These are phyloP conservation scores for Calonectris borealis DNA, from an alignment of 2,113 vertebrate species.

Conservation along the genomic window DNA sequence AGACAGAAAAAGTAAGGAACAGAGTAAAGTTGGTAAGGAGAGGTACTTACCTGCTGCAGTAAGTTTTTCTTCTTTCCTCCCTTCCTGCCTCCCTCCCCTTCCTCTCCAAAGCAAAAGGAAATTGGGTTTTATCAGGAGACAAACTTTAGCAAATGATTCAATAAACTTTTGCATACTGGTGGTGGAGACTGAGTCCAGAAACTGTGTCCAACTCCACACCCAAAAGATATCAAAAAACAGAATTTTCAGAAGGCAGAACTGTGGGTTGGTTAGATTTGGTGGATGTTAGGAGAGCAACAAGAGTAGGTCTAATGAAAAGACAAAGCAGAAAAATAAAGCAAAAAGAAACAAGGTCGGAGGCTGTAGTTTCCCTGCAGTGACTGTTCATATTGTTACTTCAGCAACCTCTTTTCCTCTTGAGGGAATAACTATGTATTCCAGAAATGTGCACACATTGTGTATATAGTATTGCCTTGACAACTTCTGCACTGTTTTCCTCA, in stretches of 20 bases:
- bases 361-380: background rate
- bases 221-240: background rate
- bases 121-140: background rate
- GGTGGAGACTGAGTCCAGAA: background rate
- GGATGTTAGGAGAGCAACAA: background rate
- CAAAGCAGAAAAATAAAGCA: background rate
- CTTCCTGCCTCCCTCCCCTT: background rate
- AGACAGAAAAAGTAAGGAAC: background rate
- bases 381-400: background rate
- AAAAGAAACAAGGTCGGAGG: background rate
- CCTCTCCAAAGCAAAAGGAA: background rate
- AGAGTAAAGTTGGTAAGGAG: background rate
- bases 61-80: background rate
- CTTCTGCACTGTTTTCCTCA: background rate
- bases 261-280: background rate
- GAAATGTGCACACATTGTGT: background rate
- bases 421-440: conserved; percentile 17
- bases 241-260: background rate
- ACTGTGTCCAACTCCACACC: background rate
- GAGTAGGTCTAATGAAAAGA: background rate
- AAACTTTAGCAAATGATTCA: background rate
- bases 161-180: background rate
- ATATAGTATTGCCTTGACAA: background rate
- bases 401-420: background rate
- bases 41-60: background rate